Conservation (phyloP, 2,888 invertebrate genomes). For the Cinara cedri region DNA sequence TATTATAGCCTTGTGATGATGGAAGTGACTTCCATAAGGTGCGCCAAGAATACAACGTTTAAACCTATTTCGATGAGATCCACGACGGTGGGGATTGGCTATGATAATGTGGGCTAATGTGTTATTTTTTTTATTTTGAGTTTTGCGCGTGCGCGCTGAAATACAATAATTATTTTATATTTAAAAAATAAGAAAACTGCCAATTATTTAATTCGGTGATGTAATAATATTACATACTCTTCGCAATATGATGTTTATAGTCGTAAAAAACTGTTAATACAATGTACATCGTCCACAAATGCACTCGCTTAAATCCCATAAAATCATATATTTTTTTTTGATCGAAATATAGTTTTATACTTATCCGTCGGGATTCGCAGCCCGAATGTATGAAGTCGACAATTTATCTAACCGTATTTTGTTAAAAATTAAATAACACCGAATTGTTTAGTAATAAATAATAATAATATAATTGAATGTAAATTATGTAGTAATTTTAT, state of each 20-base stretch:
- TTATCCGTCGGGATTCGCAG: too few species aligned
- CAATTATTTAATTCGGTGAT: background rate
- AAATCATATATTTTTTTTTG: too few species aligned
- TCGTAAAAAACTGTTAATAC: background rate
- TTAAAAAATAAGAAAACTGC: conserved; percentile 7
- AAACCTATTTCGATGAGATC: conserved; percentile 43
- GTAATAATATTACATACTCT: background rate
- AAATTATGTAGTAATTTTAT: too few species aligned
- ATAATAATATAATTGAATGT: too few species aligned
- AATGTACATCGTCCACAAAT: too few species aligned
- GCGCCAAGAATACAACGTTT: conserved; percentile 31
- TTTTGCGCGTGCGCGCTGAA: background rate
- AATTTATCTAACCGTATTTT: too few species aligned
- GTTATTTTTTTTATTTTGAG: background rate
- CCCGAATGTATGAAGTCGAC: too few species aligned
- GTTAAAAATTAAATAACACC: too few species aligned
- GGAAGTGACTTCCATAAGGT: conserved; percentile 1
- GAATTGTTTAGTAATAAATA: too few species aligned
- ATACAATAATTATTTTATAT: background rate
- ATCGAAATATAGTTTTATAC: too few species aligned
- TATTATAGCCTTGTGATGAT: conserved; percentile 20
- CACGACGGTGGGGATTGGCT: background rate
- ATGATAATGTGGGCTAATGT: background rate
- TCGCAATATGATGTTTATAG: background rate
- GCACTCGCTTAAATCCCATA: background rate